Conservation (phyloP, 2,113 vertebrate species). For the Cebus imitator region DNA sequence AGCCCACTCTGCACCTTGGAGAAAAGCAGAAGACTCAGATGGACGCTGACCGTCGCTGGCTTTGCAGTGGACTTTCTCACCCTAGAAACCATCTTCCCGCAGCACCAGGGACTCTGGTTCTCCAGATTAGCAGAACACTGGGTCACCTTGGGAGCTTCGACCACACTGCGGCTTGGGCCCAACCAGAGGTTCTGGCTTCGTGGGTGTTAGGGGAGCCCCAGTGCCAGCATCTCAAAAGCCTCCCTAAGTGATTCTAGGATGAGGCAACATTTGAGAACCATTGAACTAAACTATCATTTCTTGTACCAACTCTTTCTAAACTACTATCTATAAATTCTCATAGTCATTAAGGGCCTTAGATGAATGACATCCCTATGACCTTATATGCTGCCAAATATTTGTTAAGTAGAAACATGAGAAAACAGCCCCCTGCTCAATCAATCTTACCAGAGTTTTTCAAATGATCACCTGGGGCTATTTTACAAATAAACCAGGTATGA, state of each 20-base stretch:
- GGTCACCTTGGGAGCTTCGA: rapidly evolving
- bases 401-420: slow-evolving; percentile 41
- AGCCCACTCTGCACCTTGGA: slow-evolving; percentile 95
- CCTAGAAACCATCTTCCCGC: rapidly evolving
- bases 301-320: not conserved
- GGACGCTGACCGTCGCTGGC: rapidly evolving
- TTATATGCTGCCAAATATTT: not conserved
- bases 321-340: not conserved
- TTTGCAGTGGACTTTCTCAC: rapidly evolving
- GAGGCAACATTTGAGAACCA: not conserved
- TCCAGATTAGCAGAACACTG: rapidly evolving
- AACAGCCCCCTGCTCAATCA: not conserved
- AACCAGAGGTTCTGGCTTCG: not conserved
- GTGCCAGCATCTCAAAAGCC: not conserved
- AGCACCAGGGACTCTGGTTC: not conserved
- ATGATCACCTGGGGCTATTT: not conserved
- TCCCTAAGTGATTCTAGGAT: no score
- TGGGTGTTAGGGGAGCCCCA: rapidly evolving
- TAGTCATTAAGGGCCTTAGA: not conserved
- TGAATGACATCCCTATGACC: slow-evolving; percentile 24
- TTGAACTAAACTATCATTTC: not conserved
- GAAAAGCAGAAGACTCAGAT: not conserved
- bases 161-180: rapidly evolving
- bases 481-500: no score
- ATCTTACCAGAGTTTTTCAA: not conserved